These are phyloP conservation scores for Cladopsammia gracilis DNA, from an alignment of 64 coral and sea anemone genomes.

Conservation along the genomic window DNA sequence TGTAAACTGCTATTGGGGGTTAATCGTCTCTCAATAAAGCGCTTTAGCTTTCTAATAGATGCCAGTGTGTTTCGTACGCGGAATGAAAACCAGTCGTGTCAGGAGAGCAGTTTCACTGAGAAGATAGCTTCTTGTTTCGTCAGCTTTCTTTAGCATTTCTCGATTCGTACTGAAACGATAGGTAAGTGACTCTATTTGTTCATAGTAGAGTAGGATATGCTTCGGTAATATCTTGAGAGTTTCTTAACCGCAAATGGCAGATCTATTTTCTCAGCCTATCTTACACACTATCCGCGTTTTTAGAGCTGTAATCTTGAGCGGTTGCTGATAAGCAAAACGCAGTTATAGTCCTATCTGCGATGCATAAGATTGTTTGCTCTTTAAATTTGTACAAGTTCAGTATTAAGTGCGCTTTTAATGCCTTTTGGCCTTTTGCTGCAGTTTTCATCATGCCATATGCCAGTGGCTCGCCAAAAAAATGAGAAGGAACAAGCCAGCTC, in stretches of 20 bases:
- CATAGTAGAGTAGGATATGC: background rate
- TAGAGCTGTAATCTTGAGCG: background rate
- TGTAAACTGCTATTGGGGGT: slow-evolving; percentile 52
- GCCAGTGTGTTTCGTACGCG: slow-evolving; percentile 14
- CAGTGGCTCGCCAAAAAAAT: background rate
- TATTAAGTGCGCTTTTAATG: background rate
- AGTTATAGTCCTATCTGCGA: background rate
- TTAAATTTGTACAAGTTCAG: background rate
- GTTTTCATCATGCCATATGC: background rate
- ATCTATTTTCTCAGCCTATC: background rate
- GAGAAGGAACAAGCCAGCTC: background rate
- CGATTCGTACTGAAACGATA: background rate
- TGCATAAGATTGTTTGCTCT: background rate
- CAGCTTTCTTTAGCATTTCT: background rate
- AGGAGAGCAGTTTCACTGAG: background rate
- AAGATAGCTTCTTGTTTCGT: background rate
- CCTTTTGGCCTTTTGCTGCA: background rate
- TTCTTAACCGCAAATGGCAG: background rate
- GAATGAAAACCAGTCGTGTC: slow-evolving; percentile 27
- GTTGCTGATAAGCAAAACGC: background rate
- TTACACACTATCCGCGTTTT: background rate
- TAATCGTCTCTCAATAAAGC: slow-evolving; percentile 48
- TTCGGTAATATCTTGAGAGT: background rate
- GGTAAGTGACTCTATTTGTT: slow-evolving; percentile 5
- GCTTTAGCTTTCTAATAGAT: background rate